A percentile compares a stretch with the other conserved stretches of the same genome.
These are phyloP conservation scores for Zaprionus lachaisei DNA, from an alignment of 1,140 invertebrate genomes.

Conservation along the genomic window DNA sequence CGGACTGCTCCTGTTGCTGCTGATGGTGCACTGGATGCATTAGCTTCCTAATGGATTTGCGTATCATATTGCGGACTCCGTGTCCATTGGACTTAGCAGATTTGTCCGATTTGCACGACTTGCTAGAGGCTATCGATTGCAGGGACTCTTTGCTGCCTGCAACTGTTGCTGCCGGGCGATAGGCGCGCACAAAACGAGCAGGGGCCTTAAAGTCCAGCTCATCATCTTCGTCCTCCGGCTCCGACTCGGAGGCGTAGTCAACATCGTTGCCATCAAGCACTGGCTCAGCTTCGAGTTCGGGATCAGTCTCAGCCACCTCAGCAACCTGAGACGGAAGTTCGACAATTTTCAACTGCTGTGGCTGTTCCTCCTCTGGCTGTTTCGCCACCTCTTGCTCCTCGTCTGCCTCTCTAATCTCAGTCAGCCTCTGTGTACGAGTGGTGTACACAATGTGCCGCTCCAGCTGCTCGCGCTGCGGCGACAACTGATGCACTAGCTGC, in stretches of 20 bases:
- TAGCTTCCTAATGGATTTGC: slow-evolving; percentile 76
- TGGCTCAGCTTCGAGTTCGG: neutral
- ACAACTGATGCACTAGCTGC: slow-evolving; percentile 22
- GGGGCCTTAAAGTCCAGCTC: slow-evolving; percentile 72
- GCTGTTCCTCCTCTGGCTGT: slow-evolving; percentile 14
- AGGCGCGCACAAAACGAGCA: slow-evolving; percentile 74
- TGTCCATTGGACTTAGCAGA: slow-evolving; percentile 48
- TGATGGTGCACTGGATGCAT: slow-evolving; percentile 62
- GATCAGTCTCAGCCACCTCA: neutral
- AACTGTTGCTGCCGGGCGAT: slow-evolving; percentile 52
- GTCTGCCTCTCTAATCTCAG: slow-evolving; percentile 56
- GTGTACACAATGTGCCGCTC: slow-evolving; percentile 55
- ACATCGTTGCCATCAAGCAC: slow-evolving; percentile 53
- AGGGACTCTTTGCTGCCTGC: slow-evolving; percentile 73
- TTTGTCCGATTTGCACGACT: slow-evolving; percentile 23
- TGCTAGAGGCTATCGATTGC: slow-evolving; percentile 54
- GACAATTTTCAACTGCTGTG: neutral
- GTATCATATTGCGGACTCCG: slow-evolving; percentile 67
- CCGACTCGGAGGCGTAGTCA: slow-evolving; percentile 75
- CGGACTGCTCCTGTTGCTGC: slow-evolving; percentile 4
- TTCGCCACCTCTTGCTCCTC: slow-evolving; percentile 28
- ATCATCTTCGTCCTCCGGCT: slow-evolving; percentile 46
- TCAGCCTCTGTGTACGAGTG: slow-evolving; percentile 47
- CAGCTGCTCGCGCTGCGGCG: slow-evolving; percentile 5
- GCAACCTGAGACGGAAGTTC: neutral